Base-by-base conservation (phyloP, 2,888 invertebrate species). In the Meiosimyza platycephala region DNA sequence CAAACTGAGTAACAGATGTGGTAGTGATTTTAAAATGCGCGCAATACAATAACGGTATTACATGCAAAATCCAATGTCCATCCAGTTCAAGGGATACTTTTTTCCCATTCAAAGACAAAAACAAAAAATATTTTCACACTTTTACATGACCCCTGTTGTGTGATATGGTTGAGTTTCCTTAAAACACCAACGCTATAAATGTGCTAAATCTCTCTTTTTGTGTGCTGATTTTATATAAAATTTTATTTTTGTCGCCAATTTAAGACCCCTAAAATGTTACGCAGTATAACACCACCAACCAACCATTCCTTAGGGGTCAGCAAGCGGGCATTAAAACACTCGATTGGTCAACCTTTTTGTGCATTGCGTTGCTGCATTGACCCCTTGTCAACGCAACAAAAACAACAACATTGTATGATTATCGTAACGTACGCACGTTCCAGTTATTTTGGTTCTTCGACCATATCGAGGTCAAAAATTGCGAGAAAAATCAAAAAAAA, bases 301-400 rank as follows among this genome's bases (percentile, higher is more conserved):
- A 76, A 71, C 72, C 70, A 64, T 70, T 72, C 73, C 77, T 79
- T 77, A 78, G 77, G 77, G 79, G 77, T 78, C 77, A 78, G 51
- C 51, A 57, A 16, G 66, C 60, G 33, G 50, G 59, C 63, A 50
- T n/a, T 72, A 68, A 72, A 72, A 72, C 65, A 68, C 72, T 59
- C 76, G 72, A 77, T 77, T 76, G 79, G 77, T 75, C 77, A 77
- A 72, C 74, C 75, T 76, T 74, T 75, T n/a, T 28, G 40, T 28
- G 40, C 9, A 40, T 28, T 40, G 40, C 40, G 40, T 3, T 28
- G 28, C 28, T 28, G 28, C 28, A 28, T 28, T 74, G 74, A 76
- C 74, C 76, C 72, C 74, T 71, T 76, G 76, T 74, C 76, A 74
- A 68, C 63, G 57, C 16, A 71, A 52, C 54, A 70, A 72, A 50